A percentile compares a stretch with the other conserved stretches of the same genome.
Evolutionary conservation across 2,113 vertebrate genomes (phyloP).

Genomic region (Collichthys lucidus): DNA sequence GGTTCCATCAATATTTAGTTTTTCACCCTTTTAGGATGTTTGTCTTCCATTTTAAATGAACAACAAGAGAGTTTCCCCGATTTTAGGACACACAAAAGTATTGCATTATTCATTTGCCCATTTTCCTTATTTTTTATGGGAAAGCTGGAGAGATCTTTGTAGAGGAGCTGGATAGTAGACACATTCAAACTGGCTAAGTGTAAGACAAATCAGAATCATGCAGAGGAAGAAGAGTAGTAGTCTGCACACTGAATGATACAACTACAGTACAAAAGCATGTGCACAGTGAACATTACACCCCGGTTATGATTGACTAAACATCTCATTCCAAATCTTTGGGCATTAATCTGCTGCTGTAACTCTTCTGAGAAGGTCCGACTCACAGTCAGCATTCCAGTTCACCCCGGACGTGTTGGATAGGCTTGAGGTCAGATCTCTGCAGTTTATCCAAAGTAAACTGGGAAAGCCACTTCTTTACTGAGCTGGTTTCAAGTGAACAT

Average conservation of each 20-base stretch:
- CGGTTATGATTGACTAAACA: background rate
- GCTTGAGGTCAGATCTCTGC: background rate
- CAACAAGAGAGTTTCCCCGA: background rate
- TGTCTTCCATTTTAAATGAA: slow-evolving; percentile 2
- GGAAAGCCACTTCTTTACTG: background rate
- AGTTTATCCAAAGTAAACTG: background rate
- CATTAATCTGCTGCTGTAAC: background rate
- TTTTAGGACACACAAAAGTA: background rate
- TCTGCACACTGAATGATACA: background rate
- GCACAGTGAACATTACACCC: background rate
- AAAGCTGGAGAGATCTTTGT: background rate
- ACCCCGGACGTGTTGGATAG: background rate
- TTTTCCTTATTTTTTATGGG: background rate
- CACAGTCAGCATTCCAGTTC: background rate
- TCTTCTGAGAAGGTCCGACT: background rate
- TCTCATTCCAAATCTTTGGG: background rate
- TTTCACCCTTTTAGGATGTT: background rate
- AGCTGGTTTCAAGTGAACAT: background rate
- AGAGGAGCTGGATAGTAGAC: background rate
- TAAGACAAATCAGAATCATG: background rate
- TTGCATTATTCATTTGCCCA: background rate
- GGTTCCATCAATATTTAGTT: slow-evolving; percentile 15
- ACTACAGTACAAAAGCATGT: background rate
- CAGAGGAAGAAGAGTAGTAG: background rate
- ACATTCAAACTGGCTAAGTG: background rate